Conservation (phyloP, 2,797 vertebrate species). For the Pangasius mekongensis region DNA sequence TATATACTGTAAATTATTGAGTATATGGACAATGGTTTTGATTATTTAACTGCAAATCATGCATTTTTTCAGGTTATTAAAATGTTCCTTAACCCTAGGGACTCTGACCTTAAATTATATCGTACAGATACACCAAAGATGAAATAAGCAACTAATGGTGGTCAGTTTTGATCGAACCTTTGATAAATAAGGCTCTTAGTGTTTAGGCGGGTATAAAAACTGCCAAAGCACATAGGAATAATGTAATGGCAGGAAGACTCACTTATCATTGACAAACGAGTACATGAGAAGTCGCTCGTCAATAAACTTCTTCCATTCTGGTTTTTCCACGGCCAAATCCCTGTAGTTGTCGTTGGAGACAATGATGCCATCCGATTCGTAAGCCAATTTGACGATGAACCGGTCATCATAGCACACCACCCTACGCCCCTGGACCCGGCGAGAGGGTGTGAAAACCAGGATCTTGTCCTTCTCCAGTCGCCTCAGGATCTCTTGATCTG, state of each 20-base stretch:
- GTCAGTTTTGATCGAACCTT: neutral
- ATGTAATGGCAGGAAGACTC: slow-evolving; percentile 64
- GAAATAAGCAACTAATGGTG: neutral
- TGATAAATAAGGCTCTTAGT: neutral
- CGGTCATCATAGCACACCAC: slow-evolving; percentile 97
- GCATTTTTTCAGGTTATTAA: neutral
- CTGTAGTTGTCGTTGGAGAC: slow-evolving; percentile 99
- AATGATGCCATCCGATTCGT: slow-evolving; percentile 95
- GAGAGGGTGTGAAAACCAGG: slow-evolving; percentile 94
- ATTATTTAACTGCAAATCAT: neutral
- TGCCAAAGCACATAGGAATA: neutral
- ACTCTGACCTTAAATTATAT: neutral
- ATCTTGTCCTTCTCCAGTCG: slow-evolving; percentile 94
- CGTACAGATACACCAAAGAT: neutral
- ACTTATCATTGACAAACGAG: slow-evolving; percentile 99
- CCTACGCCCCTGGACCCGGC: slow-evolving; percentile 91
- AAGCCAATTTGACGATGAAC: slow-evolving; percentile 95
- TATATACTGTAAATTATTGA: neutral
- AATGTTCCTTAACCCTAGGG: neutral
- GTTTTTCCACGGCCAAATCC: slow-evolving; percentile 94
- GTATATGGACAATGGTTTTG: neutral
- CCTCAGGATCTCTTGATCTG: slow-evolving; percentile 94
- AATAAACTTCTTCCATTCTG: slow-evolving; percentile 98
- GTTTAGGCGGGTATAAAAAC: neutral
- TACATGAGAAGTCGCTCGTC: slow-evolving; percentile 97